These are phyloP conservation scores for Puffinus mauretanicus DNA, from an alignment of 2,113 vertebrate genomes.

Conservation along the genomic window DNA sequence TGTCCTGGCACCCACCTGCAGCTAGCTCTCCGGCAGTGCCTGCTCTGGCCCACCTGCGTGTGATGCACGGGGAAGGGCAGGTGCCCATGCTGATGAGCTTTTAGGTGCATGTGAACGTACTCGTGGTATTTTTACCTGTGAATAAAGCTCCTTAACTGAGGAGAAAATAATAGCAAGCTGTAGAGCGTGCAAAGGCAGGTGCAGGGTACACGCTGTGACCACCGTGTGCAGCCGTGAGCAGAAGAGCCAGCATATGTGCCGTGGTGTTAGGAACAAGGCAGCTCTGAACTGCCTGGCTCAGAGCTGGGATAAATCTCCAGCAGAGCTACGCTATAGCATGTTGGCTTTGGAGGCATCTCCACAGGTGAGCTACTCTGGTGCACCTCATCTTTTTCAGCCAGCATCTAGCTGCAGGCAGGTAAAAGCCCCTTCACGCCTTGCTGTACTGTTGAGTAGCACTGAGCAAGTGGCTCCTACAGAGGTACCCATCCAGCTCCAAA, in stretches of 20 bases:
- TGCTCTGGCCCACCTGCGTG: not conserved
- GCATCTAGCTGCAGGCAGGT: not conserved
- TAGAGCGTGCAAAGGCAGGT: not conserved
- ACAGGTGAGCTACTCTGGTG: not conserved
- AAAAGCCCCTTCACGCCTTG: not conserved
- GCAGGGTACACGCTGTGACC: not conserved
- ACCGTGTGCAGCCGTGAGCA: not conserved
- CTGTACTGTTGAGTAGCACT: not conserved
- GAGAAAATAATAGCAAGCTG: not conserved
- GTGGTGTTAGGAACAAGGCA: not conserved
- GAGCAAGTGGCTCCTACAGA: not conserved
- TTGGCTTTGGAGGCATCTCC: not conserved
- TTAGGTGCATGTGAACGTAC: not conserved
- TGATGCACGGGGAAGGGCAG: not conserved
- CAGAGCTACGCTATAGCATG: not conserved
- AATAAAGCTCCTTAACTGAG: not conserved
- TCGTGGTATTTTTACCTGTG: not conserved
- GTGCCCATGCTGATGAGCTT: not conserved
- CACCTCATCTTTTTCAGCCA: not conserved
- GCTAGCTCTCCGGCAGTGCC: not conserved
- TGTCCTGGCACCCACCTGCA: not conserved
- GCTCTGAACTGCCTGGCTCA: not conserved
- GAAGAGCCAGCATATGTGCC: rapidly evolving
- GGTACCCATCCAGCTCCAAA: not conserved
- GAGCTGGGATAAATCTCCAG: not conserved